Conservation (phyloP, 2,888 invertebrate genomes). For the Cerceris ruficornis region DNA sequence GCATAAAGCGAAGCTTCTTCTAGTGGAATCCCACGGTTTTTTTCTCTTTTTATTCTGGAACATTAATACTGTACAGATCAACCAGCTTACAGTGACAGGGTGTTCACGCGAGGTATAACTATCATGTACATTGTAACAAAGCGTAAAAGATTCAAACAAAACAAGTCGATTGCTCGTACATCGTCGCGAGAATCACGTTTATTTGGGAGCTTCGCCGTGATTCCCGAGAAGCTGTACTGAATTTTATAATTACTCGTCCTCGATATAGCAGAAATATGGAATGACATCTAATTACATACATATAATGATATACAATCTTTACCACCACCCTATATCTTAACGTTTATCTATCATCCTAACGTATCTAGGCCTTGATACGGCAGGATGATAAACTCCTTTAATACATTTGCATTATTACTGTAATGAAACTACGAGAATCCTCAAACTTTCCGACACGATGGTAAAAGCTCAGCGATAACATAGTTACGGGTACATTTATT, state of each 20-base stretch:
- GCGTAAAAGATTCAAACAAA: constrained; percentile 51
- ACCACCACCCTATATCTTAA: constrained; percentile 74
- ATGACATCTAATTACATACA: constrained; percentile 76
- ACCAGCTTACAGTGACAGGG: constrained; percentile 72
- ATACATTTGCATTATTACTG: constrained; percentile 50
- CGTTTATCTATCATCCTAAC: constrained; percentile 57
- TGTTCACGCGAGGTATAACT: constrained; percentile 70
- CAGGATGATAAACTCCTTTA: constrained; percentile 50
- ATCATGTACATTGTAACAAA: constrained; percentile 56
- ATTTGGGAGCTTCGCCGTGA: constrained; percentile 72
- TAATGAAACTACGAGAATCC: constrained; percentile 67
- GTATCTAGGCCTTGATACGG: constrained; percentile 74
- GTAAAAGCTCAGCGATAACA: constrained; percentile 57
- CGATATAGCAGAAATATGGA: constrained; percentile 77
- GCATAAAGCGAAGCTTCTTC: not conserved
- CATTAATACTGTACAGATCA: constrained; percentile 80
- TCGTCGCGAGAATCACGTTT: constrained; percentile 71
- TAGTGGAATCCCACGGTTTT: constrained; percentile 15
- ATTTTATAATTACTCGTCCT: constrained; percentile 67
- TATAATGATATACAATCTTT: constrained; percentile 65
- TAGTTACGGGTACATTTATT: constrained; percentile 71
- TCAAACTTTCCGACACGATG: constrained; percentile 69
- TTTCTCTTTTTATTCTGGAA: constrained; percentile 72
- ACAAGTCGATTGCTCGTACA: constrained; percentile 64
- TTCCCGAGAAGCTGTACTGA: constrained; percentile 73